These are phyloP conservation scores for Triplophysa yarkandensis DNA, from an alignment of 2,797 vertebrate species.

Conservation along the genomic window DNA sequence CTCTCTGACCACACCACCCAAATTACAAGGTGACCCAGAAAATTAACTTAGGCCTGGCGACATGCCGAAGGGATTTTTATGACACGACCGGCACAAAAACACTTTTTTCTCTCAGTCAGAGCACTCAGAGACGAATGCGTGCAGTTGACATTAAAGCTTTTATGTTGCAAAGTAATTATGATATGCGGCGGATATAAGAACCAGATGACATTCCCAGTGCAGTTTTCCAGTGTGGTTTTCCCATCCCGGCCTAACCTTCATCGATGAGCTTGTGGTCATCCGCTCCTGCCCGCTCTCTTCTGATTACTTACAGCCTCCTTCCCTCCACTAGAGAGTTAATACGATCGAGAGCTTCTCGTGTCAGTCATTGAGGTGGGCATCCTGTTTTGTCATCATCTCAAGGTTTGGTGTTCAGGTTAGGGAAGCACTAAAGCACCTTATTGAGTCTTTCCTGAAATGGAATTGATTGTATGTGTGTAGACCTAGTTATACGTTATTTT, in stretches of 20 bases:
- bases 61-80: conserved; percentile 33
- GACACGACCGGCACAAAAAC: conserved; percentile 4
- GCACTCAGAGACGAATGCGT: conserved; percentile 45
- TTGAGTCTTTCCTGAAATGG: conserved; percentile 46
- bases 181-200: conserved; percentile 73
- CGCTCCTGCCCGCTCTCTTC: conserved; percentile 70
- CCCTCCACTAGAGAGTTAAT: conserved; percentile 60
- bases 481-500: not conserved
- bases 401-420: conserved; percentile 46
- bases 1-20: conserved; percentile 34
- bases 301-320: conserved; percentile 78
- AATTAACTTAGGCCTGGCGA: conserved; percentile 49
- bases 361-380: conserved; percentile 63
- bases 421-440: conserved; percentile 35
- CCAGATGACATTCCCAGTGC: conserved; percentile 80
- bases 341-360: conserved; percentile 66
- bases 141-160: conserved; percentile 69
- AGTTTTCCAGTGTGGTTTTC: conserved; percentile 75
- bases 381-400: not conserved
- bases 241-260: conserved; percentile 74
- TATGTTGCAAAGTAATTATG: conserved; percentile 74
- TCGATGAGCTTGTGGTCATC: conserved; percentile 74
- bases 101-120: not conserved
- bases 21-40: conserved; percentile 54
- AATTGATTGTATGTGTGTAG: conserved; percentile 32